A percentile compares a stretch with the other conserved stretches of the same genome.
These are phyloP conservation scores for Nomia melanderi DNA, from an alignment of 1,140 invertebrate species.

Conservation along the genomic window DNA sequence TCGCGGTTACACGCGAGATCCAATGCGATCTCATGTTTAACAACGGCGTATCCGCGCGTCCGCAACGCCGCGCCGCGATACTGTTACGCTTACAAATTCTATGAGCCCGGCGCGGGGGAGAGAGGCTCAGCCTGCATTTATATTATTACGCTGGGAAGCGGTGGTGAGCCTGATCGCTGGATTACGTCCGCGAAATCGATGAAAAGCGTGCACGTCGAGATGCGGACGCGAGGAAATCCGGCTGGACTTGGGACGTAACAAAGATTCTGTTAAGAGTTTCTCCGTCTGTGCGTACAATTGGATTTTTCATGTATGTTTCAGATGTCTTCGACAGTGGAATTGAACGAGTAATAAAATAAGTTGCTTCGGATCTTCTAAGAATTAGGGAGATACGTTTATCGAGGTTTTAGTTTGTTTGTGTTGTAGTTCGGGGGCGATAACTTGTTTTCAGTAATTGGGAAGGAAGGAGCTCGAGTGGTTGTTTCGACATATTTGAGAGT, in stretches of 20 bases:
- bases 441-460: no score
- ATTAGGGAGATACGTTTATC: no score
- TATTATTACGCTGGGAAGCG: background rate
- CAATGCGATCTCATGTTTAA: constrained; percentile 52
- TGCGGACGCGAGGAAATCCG: background rate
- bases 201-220: background rate
- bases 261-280: no score
- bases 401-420: no score
- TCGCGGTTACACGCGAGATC: constrained; percentile 40
- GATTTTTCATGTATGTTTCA: no score
- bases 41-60: constrained; percentile 35
- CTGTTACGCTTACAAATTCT: constrained; percentile 48
- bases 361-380: no score
- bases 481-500: no score
- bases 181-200: background rate
- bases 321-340: no score
- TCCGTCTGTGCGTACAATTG: no score
- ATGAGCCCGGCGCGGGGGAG: background rate
- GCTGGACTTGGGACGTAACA: background rate
- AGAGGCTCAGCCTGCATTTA: background rate
- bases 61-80: constrained; percentile 23
- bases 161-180: background rate
- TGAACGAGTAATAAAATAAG: no score
- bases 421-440: no score
- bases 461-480: no score